Conservation (phyloP, 2,797 vertebrate genomes). For the Myotis findleyi region DNA sequence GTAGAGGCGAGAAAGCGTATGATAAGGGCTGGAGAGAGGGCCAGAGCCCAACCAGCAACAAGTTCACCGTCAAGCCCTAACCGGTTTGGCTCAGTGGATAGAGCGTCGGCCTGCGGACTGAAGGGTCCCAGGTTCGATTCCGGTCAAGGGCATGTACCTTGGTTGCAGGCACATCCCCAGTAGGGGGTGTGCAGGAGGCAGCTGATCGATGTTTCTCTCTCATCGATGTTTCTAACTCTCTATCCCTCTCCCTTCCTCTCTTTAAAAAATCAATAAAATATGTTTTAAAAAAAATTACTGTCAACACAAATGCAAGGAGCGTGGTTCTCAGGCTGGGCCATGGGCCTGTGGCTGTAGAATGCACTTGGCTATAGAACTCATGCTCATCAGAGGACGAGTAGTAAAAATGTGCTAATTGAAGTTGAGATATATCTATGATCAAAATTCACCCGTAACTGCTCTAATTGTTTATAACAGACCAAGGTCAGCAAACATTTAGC, state of each 20-base stretch:
- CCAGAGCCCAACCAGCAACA: not conserved
- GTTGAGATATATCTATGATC: not conserved
- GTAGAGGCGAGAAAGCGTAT: not conserved
- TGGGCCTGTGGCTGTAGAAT: not conserved
- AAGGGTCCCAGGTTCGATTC: too few relatives aligned
- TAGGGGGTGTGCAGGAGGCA: too few relatives aligned
- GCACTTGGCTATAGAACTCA: not conserved
- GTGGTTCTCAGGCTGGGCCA: not conserved
- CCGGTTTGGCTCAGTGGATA: too few relatives aligned
- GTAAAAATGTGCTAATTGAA: constrained; percentile 13
- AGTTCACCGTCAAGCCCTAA: not conserved
- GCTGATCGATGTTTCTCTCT: too few relatives aligned
- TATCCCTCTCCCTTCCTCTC: too few relatives aligned
- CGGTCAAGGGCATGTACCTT: too few relatives aligned
- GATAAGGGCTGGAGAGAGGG: not conserved
- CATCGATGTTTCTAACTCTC: too few relatives aligned
- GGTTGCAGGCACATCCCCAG: too few relatives aligned
- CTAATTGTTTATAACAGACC: not conserved
- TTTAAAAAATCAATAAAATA: too few relatives aligned
- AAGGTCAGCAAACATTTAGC: not conserved
- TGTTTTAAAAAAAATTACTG: not conserved
- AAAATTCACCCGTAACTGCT: not conserved
- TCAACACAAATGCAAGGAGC: not conserved
- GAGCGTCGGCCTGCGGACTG: too few relatives aligned
- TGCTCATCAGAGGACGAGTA: not conserved